Conservation (phyloP, 2,113 vertebrate species). For the Amazona guildingii region DNA sequence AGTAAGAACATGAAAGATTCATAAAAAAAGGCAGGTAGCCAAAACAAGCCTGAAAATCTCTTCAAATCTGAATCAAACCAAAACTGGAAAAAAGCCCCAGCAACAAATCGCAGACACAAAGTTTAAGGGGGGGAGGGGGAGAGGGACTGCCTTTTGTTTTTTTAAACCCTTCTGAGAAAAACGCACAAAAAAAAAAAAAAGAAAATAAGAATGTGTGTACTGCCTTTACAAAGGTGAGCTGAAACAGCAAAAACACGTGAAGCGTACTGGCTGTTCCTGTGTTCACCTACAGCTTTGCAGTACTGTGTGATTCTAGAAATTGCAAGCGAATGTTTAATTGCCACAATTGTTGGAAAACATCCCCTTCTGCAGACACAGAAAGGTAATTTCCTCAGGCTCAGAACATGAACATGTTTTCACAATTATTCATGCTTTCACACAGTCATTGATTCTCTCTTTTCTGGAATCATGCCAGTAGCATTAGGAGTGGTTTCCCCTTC, state of each 20-base stretch:
- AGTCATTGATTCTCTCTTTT: background rate
- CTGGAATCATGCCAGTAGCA: background rate
- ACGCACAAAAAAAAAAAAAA: background rate
- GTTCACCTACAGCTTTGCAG: background rate
- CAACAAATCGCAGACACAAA: background rate
- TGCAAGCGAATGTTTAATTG: background rate
- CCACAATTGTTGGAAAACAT: background rate
- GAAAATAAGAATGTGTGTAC: background rate
- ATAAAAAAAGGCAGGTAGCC: background rate
- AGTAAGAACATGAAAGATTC: background rate
- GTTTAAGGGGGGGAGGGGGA: background rate
- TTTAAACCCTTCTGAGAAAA: background rate
- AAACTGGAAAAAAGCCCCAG: background rate
- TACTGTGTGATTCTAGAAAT: background rate
- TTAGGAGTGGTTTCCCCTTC: background rate
- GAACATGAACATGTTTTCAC: background rate
- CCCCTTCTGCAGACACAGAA: background rate
- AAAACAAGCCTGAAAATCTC: background rate
- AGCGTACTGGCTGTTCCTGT: background rate
- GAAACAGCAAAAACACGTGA: background rate
- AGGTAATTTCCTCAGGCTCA: background rate
- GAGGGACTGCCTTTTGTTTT: background rate
- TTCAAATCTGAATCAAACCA: background rate
- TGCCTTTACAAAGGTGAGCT: background rate
- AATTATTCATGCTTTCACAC: background rate